Conservation (phyloP, 2,113 vertebrate genomes). For the Protomyctophum bolini region DNA sequence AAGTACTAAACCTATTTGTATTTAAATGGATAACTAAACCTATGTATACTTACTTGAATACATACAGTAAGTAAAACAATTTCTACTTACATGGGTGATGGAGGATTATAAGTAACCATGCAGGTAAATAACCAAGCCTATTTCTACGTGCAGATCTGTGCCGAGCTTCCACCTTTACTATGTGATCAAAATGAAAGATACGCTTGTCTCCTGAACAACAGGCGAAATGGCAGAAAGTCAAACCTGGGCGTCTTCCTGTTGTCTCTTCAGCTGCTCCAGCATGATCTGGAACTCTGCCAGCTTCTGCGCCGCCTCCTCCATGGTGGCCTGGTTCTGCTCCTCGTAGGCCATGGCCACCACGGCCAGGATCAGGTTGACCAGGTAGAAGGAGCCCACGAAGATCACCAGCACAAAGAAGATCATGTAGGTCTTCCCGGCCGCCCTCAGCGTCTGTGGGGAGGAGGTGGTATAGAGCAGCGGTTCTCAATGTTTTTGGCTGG, state of each 20-base stretch:
- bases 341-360: conserved; percentile 99
- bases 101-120: too few species aligned
- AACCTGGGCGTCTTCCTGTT: conserved; percentile 96
- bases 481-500: too few species aligned
- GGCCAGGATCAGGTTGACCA: conserved; percentile 97
- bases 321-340: conserved; percentile 97
- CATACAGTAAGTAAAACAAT: too few species aligned
- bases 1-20: too few species aligned
- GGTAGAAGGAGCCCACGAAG: conserved; percentile 98
- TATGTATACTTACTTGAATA: too few species aligned
- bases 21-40: too few species aligned
- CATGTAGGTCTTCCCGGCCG: conserved; percentile 99
- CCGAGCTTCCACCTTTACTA: too few species aligned
- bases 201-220: neutral
- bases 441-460: conserved; percentile 86
- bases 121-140: too few species aligned
- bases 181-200: too few species aligned
- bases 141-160: too few species aligned
- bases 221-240: conserved; percentile 10
- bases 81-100: too few species aligned
- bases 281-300: conserved; percentile 97
- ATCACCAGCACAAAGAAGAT: conserved; percentile 99
- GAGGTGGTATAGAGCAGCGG: neutral
- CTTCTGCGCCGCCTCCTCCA: conserved; percentile 94
- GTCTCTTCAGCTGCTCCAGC: conserved; percentile 95